Evolutionary conservation across 2,797 vertebrate species (phyloP).

Genomic region (Myripristis jacobus): DNA sequence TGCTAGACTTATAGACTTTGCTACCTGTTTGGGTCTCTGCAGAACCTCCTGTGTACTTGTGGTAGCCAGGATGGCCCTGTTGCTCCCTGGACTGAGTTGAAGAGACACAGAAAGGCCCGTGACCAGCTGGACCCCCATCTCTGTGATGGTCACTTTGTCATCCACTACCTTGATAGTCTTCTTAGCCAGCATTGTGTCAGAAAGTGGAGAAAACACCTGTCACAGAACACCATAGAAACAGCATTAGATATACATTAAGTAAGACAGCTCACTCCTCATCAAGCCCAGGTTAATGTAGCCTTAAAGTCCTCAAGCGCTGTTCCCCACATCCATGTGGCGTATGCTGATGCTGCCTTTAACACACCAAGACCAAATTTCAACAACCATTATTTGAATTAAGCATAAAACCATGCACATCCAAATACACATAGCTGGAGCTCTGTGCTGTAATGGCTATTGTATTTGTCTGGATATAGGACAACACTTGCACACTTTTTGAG

Average conservation of each 20-base stretch:
- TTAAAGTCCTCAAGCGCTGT: no score
- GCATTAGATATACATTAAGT: slow-evolving; percentile 1
- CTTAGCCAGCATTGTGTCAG: slow-evolving; percentile 89
- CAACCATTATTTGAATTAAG: no score
- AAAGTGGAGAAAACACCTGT: slow-evolving; percentile 92
- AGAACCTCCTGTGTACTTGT: slow-evolving; percentile 88
- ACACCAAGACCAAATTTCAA: no score
- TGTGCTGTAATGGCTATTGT: no score
- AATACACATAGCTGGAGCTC: no score
- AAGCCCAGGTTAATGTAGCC: background rate
- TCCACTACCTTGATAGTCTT: slow-evolving; percentile 91
- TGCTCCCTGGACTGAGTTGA: slow-evolving; percentile 92
- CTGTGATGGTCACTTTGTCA: slow-evolving; percentile 92
- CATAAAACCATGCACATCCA: no score
- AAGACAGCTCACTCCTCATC: background rate
- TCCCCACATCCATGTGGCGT: no score
- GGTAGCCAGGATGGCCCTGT: slow-evolving; percentile 89
- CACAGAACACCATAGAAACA: slow-evolving; percentile 18
- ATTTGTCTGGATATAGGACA: no score
- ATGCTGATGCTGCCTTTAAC: no score
- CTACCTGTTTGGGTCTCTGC: slow-evolving; percentile 88
- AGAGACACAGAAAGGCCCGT: slow-evolving; percentile 88
- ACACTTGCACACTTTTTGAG: no score
- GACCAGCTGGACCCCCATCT: slow-evolving; percentile 91
- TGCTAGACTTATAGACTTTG: no score